These are phyloP conservation scores for Siniperca scherzeri DNA, from an alignment of 2,797 vertebrate species.

Conservation along the genomic window DNA sequence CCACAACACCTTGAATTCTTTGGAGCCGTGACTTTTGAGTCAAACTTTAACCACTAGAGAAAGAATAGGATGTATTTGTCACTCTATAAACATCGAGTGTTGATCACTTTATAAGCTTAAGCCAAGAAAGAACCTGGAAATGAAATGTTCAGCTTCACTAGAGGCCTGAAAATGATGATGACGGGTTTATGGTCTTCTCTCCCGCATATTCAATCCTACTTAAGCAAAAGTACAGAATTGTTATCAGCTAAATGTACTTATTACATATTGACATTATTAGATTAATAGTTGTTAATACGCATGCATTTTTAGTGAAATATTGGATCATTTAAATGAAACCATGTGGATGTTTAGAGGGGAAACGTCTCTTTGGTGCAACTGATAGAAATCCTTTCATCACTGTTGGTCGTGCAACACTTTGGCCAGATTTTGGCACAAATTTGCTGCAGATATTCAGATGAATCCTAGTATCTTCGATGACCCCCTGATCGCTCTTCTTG, in stretches of 20 bases:
- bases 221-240: too few species aligned
- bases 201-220: too few species aligned
- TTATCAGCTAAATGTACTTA: too few species aligned
- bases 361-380: too few species aligned
- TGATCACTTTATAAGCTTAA: not conserved
- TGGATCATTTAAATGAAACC: too few species aligned
- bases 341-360: too few species aligned
- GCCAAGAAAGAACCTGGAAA: not conserved
- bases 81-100: not conserved
- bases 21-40: not conserved
- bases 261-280: too few species aligned
- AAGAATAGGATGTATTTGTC: not conserved
- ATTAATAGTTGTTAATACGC: too few species aligned
- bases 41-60: not conserved
- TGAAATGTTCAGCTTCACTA: not conserved
- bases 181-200: too few species aligned
- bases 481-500: not conserved
- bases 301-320: too few species aligned
- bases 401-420: not conserved
- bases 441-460: not conserved
- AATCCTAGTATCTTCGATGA: not conserved
- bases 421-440: not conserved
- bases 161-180: not conserved
- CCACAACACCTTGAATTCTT: not conserved
- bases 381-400: not conserved